Conservation (phyloP, 2,888 invertebrate genomes). For the Chouioia cunea region DNA sequence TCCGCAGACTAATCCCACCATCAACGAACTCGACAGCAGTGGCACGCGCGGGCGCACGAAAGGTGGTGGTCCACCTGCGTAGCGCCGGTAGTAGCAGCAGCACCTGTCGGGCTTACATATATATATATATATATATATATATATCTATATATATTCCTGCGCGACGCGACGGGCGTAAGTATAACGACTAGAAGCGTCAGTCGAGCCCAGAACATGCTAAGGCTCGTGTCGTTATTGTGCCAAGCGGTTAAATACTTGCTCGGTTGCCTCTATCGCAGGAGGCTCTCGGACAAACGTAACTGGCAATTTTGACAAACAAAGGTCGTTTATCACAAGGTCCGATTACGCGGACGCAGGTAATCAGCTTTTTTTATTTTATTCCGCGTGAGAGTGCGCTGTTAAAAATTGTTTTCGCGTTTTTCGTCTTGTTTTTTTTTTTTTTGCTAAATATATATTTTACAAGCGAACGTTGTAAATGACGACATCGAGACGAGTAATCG, state of each 20-base stretch:
- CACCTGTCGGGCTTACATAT: constrained; percentile 33
- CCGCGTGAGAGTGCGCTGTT: too few relatives aligned
- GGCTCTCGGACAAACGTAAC: constrained; percentile 1
- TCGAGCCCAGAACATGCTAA: constrained; percentile 35
- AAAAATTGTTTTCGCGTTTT: too few relatives aligned
- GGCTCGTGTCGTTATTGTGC: constrained; percentile 25
- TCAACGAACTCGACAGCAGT: too few relatives aligned
- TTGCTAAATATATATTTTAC: too few relatives aligned
- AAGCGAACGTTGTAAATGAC: too few relatives aligned
- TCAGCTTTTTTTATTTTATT: not conserved
- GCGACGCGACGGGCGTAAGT: not conserved
- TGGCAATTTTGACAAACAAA: constrained; percentile 22
- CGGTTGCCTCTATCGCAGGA: constrained; percentile 14
- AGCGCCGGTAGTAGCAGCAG: constrained; percentile 13
- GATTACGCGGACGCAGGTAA: constrained; percentile 10
- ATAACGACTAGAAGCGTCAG: constrained; percentile 2
- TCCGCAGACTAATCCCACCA: too few relatives aligned
- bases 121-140: not conserved
- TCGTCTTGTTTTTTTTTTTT: too few relatives aligned
- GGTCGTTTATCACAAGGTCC: constrained; percentile 14
- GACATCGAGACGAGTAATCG: too few relatives aligned
- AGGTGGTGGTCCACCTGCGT: constrained; percentile 35
- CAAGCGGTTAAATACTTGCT: not conserved
- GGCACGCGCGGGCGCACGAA: too few relatives aligned
- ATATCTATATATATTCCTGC: not conserved